These are phyloP conservation scores for Zaprionus kolodkinae DNA, from an alignment of 1,140 invertebrate species.

Conservation along the genomic window DNA sequence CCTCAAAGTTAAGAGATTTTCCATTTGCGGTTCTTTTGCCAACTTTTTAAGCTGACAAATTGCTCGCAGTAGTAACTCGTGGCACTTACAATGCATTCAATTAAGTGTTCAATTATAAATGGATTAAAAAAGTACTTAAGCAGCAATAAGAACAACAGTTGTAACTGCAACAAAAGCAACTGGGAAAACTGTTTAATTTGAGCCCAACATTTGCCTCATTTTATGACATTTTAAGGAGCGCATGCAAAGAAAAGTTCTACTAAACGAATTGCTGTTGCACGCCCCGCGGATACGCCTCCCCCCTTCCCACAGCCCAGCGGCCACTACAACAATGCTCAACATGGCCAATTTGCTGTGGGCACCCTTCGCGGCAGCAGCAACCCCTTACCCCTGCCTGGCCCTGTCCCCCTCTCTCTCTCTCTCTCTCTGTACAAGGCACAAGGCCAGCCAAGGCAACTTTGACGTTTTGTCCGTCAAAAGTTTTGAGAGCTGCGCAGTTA, in stretches of 20 bases:
- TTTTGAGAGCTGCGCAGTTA: slow-evolving; percentile 61
- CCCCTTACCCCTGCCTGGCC: neutral
- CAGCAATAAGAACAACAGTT: slow-evolving; percentile 13
- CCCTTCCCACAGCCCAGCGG: neutral
- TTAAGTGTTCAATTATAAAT: slow-evolving; percentile 72
- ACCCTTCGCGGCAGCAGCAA: slow-evolving; percentile 32
- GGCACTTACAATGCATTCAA: slow-evolving; percentile 61
- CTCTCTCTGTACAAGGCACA: neutral
- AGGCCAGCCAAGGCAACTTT: slow-evolving; percentile 52
- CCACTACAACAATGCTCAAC: slow-evolving; percentile 59
- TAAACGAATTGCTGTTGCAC: slow-evolving; percentile 70
- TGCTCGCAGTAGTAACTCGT: slow-evolving; percentile 7
- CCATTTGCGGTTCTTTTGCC: neutral
- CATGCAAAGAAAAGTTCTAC: slow-evolving; percentile 49
- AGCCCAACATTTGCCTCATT: slow-evolving; percentile 65
- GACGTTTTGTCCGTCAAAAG: slow-evolving; percentile 75
- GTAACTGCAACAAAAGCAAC: slow-evolving; percentile 13
- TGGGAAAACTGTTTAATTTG: slow-evolving; percentile 63
- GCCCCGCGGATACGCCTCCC: slow-evolving; percentile 12
- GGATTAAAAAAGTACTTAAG: slow-evolving; percentile 40
- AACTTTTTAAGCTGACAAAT: slow-evolving; percentile 13
- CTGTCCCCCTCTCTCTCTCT: neutral
- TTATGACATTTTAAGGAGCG: slow-evolving; percentile 63
- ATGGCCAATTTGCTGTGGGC: slow-evolving; percentile 71
- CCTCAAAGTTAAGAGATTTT: slow-evolving; percentile 1